Evolutionary conservation across 2,113 vertebrate species (phyloP), one percentile per base, ranked within the genome.

Genomic region (Hystrix cristata): DNA sequence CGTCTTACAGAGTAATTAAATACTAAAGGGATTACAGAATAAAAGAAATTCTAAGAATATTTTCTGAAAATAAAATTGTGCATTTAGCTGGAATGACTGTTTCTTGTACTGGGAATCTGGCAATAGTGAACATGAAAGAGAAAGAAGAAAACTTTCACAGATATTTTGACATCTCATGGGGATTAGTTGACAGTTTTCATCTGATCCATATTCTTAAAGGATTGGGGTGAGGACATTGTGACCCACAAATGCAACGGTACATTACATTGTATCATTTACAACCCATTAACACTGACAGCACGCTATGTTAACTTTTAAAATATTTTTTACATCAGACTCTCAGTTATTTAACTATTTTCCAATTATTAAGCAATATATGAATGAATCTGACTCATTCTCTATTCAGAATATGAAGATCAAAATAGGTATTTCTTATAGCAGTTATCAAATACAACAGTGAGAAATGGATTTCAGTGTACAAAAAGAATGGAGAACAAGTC

Each of bases 301-400:
- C 51, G 76, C 78, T 72, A 29, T 67, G 71, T 78, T 85, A 97
- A 84, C 67, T 86, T 94, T 95, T 88, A 62, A 74, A 19, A 8
- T 5, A 57, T 69, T 94, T 97, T 97, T 92, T 84, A 64, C 6
- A 94, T 87, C 62, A 96, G 76, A 60, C 34, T 90, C 86, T 95
- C 78, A 87, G 29, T 94, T 97, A n/a, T 92, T 94, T 94, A 91
- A 91, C 69, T 51, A 95, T 93, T 98, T 97, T 94, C 72, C 91
- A 95, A 84, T 94, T 97, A 91, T 82, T 97, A 90, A 86, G 60
- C 38, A 72, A 64, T 89, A 91, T 80, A 87, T 97, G 43, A 96
- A 84, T 87, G 43, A 96, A 84, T 87, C 62, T 78, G 59, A 80
- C 57, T 97, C 69, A 85, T 55, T 95, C 46, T 90, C 7, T 91